These are phyloP conservation scores for Dynastes tityus DNA, from an alignment of 2,888 invertebrate species.

Conservation along the genomic window DNA sequence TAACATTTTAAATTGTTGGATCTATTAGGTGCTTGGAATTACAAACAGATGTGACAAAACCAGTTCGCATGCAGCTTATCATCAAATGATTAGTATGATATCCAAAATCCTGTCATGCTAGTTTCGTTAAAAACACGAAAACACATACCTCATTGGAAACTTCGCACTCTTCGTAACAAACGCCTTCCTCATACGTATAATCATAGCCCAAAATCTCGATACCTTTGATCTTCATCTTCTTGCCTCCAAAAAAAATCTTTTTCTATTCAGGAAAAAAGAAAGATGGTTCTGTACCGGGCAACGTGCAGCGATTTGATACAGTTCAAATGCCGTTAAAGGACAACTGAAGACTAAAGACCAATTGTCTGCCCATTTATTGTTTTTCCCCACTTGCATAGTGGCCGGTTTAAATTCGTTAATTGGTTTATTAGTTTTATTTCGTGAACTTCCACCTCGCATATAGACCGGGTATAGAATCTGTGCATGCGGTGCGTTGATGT, in stretches of 20 bases:
- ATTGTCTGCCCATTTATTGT: slow-evolving; percentile 20
- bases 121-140: not conserved
- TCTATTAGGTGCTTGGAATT: too few relatives aligned
- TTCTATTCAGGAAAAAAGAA: too few relatives aligned
- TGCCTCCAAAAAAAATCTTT: too few relatives aligned
- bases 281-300: not conserved
- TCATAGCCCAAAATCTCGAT: slow-evolving; percentile 32
- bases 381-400: slow-evolving; percentile 18
- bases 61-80: not conserved
- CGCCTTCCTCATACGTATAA: slow-evolving; percentile 15
- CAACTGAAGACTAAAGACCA: not conserved
- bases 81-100: not conserved
- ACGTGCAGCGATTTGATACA: not conserved
- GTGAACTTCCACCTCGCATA: slow-evolving; percentile 2
- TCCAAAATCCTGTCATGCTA: not conserved
- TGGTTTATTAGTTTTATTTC: slow-evolving; percentile 4
- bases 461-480: too few relatives aligned
- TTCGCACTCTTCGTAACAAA: slow-evolving; percentile 41
- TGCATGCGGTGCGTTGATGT: too few relatives aligned
- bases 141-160: slow-evolving; percentile 45
- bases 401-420: slow-evolving; percentile 29
- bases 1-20: too few relatives aligned
- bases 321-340: not conserved
- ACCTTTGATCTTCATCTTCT: slow-evolving; percentile 23
- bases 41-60: not conserved